Base-by-base conservation (phyloP, 2,113 vertebrate genomes). In the Hyperopisus bebe region DNA sequence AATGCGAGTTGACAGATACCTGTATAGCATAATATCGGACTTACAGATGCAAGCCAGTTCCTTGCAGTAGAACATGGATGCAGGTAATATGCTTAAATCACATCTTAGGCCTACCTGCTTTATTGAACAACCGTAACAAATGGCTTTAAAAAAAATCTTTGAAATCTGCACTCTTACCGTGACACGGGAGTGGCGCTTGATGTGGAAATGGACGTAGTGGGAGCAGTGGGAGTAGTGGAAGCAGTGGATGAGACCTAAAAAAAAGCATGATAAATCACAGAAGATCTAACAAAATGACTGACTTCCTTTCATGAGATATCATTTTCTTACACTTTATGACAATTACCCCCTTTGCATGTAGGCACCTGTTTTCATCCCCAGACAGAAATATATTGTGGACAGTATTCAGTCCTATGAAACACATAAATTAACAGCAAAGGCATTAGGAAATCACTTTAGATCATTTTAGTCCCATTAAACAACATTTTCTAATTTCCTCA, bases 121-220 rank as follows among this genome's bases (percentile, higher is more conserved):
- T 42, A 27, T 70, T 31, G n/a, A 70, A 70, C 27, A 70, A 11
- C 62, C 62, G 31, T 31, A 70, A 31, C 0, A 80, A 42, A 80
- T 42, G 35, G 31, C 74, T 80, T 42, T 13, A 80, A 77, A 31
- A 35, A 2, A 42, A 19, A 39, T 42, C 31, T 39, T 35, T 77
- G 15, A 42, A 70, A 70, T 11, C 24, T n/a, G n/a, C 74, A 42
- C 88, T 8, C 89, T 89, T 44, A 90, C 83, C 82, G 83, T 48
- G 55, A 87, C 39, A 58, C 21, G 4, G 89, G 39, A 86, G 84
- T 70, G 84, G 31, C 19, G 17, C 44, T 50, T 1, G 84, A 13
- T 42, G 89, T 46, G 82, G 82, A 58, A 13, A 70, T 27, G 19
- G 74, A 31, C 2, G 39, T 31, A 70, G 89, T 2, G n/a, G 15